phyloP scores from a whole-genome alignment of 1,140 invertebrate genomes.

The Harpegnathos saltator region DNA sequence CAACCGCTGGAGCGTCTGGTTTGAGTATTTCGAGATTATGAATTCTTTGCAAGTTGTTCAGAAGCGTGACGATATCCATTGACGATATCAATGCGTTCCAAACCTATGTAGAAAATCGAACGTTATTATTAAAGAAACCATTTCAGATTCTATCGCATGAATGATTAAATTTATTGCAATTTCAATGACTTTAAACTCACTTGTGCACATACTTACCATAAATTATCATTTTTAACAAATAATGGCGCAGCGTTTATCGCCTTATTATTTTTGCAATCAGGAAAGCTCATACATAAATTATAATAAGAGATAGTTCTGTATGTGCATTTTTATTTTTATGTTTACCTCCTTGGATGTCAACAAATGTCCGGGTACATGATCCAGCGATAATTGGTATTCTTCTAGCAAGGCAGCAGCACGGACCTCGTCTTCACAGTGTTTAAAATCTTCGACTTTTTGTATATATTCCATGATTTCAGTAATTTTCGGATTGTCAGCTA shows the following conservation, averaged over 20 bases:
- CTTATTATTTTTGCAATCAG: too few species aligned
- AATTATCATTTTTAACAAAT: too few species aligned
- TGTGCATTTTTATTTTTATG: neutral
- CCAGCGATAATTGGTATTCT: constrained; percentile 86
- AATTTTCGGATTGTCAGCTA: constrained; percentile 76
- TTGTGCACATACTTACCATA: neutral
- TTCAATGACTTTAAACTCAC: too few species aligned
- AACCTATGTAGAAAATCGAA: constrained; percentile 82
- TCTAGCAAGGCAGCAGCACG: constrained; percentile 86
- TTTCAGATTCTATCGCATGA: neutral
- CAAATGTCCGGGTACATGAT: constrained; percentile 89
- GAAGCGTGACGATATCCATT: constrained; percentile 87
- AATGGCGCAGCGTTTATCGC: too few species aligned
- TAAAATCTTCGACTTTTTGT: constrained; percentile 87
- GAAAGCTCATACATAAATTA: neutral
- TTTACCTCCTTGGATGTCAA: constrained; percentile 88
- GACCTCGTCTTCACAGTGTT: constrained; percentile 87
- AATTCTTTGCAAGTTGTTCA: constrained; percentile 89
- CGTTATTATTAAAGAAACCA: neutral
- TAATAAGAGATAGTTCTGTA: neutral
- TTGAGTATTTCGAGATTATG: constrained; percentile 88
- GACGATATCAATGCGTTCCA: constrained; percentile 88
- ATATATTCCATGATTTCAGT: constrained; percentile 87
- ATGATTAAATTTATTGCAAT: too few species aligned
- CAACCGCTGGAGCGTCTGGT: constrained; percentile 78